Evolutionary conservation across 2,113 vertebrate genomes (phyloP), one percentile per base, ranked within the genome.

Genomic region (Scartelaos histophorus): DNA sequence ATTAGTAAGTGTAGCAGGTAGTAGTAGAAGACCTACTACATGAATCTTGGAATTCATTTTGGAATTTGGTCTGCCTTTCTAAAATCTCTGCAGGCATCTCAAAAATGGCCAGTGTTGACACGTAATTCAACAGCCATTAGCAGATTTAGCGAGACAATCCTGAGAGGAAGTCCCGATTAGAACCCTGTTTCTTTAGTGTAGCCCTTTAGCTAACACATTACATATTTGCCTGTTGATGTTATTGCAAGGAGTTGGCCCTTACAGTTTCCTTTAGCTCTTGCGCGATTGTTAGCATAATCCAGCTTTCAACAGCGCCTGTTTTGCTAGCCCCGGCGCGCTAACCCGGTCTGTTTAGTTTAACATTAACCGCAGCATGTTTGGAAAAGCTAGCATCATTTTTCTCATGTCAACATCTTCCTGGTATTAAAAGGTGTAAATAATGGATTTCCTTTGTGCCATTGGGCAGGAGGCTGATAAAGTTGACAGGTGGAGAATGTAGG

Each of bases 221-320:
- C 15, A 21, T 25, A 76, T 85, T 83, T 83, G 51, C 16, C 81
- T 45, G 38, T 47, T 56, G 73, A 78, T 84, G 87, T 89, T 92
- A 71, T 90, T 88, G 29, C 81, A 81, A 86, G 71, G 79, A 79
- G 69, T 60, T 22, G 54, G 71, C 80, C 79, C 88, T 89, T 78
- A 87, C 72, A 71, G 82, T 85, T 84, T 73, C 78, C 75, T 25
- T 15, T 74, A 76, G 58, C 82, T 83, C 82, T 85, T 61, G 66
- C 66, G 71, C 35, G 62, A 90, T 82, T 87, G 84, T 89, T 87
- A 88, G 85, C 72, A 58, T 89, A 90, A 92, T 91, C 88, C 88
- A 80, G 69, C 79, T 91, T 93, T 93, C 90, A 93, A 87, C 92
- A 88, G 82, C 81, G 85, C 38, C 56, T 90, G 89, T 88, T 93